These are phyloP conservation scores for Scarus forsteni DNA, from an alignment of 2,797 vertebrate species.

Conservation along the genomic window DNA sequence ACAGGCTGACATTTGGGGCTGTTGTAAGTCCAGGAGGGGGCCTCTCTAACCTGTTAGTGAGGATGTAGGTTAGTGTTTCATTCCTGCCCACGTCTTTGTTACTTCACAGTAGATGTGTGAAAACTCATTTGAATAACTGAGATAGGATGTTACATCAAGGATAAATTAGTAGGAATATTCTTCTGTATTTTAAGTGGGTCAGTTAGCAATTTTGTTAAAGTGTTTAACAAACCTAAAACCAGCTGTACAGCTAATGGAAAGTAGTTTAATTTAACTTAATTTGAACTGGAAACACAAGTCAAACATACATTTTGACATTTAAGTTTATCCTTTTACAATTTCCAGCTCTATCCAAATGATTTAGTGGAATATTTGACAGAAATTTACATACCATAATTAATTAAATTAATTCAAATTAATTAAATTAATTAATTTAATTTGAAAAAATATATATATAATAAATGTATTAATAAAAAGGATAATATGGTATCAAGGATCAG, in stretches of 20 bases:
- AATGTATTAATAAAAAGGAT: too few species aligned
- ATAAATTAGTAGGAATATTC: conserved; percentile 5
- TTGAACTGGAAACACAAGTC: too few species aligned
- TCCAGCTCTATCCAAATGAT: too few species aligned
- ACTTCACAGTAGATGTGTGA: conserved; percentile 33
- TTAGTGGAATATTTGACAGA: too few species aligned
- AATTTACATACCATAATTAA: too few species aligned
- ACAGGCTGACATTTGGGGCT: conserved; percentile 68
- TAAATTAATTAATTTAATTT: too few species aligned
- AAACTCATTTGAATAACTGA: conserved; percentile 25
- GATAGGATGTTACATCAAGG: conserved; percentile 3
- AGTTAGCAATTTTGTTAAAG: conserved; percentile 3
- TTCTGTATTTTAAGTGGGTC: not conserved
- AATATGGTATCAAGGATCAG: too few species aligned
- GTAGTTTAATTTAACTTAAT: too few species aligned
- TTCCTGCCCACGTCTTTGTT: conserved; percentile 56
- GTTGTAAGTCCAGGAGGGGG: conserved; percentile 54
- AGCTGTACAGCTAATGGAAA: not conserved
- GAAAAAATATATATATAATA: too few species aligned
- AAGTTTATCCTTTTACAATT: too few species aligned
- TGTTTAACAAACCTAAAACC: conserved; percentile 11
- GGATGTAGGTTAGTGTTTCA: conserved; percentile 63
- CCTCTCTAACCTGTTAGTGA: conserved; percentile 41
- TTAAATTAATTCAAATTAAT: too few species aligned
- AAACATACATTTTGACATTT: too few species aligned